These are phyloP conservation scores for Chesias legatella DNA, from an alignment of 2,888 invertebrate genomes.

Conservation along the genomic window DNA sequence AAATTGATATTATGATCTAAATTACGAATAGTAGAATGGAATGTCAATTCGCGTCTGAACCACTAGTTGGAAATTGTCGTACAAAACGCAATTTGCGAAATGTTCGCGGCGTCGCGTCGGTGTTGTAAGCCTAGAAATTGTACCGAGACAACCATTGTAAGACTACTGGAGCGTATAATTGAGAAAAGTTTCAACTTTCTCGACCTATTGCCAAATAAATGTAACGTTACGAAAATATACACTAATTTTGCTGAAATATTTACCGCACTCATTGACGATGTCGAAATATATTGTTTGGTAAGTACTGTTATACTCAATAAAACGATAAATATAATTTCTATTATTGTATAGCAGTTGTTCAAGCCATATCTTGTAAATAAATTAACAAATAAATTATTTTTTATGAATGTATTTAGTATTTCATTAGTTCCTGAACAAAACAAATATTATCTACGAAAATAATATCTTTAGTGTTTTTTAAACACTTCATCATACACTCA, in stretches of 20 bases:
- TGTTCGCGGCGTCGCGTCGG: conserved; percentile 41
- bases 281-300: no score
- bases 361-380: no score
- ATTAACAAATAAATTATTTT: no score
- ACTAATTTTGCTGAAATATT: conserved; percentile 17
- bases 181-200: conserved; percentile 71
- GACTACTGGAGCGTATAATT: conserved; percentile 76
- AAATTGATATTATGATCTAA: no score
- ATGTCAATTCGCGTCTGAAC: conserved; percentile 12
- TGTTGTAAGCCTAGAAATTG: conserved; percentile 74
- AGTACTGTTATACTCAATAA: not conserved
- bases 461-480: no score
- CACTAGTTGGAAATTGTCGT: conserved; percentile 22
- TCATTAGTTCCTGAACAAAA: no score
- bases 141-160: conserved; percentile 55
- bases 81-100: conserved; percentile 60
- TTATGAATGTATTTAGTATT: no score
- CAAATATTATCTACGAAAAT: no score
- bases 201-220: conserved; percentile 57
- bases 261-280: not conserved
- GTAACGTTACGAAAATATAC: conserved; percentile 58
- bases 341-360: no score
- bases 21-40: conserved; percentile 27
- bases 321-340: not conserved
- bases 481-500: no score